These are phyloP conservation scores for Manis pentadactyla DNA, from an alignment of 2,797 vertebrate species.

Conservation along the genomic window DNA sequence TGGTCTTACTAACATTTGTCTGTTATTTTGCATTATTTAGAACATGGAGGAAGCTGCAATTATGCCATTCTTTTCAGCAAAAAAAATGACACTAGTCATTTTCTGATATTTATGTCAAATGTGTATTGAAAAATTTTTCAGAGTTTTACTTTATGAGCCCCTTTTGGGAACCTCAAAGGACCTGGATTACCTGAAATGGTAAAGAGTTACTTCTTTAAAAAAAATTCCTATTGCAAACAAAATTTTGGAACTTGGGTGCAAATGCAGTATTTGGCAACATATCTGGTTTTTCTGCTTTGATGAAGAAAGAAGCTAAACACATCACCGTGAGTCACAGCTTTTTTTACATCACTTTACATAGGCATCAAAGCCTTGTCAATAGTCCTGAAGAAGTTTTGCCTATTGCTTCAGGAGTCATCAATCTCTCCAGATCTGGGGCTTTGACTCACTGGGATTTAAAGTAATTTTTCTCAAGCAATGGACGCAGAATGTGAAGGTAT, in stretches of 20 bases:
- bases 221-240: slow-evolving; percentile 27
- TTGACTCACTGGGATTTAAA: not conserved
- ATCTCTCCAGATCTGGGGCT: slow-evolving; percentile 21
- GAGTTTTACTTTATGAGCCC: not conserved
- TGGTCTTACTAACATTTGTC: slow-evolving; percentile 25
- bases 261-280: not conserved
- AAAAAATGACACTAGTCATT: not conserved
- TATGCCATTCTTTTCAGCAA: not conserved
- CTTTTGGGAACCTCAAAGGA: not conserved
- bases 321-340: slow-evolving; percentile 67
- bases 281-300: slow-evolving; percentile 75
- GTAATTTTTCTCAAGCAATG: slow-evolving; percentile 42
- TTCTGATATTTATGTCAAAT: slow-evolving; percentile 32
- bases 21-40: slow-evolving; percentile 35
- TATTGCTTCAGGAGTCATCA: slow-evolving; percentile 11
- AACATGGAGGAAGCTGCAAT: slow-evolving; percentile 7
- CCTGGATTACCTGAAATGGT: slow-evolving; percentile 13
- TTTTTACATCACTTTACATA: slow-evolving; percentile 6
- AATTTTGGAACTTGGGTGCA: not conserved
- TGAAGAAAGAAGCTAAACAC: slow-evolving; percentile 54
- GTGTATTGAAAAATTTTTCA: not conserved
- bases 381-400: not conserved
- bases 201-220: slow-evolving; percentile 46
- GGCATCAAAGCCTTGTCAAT: slow-evolving; percentile 26
- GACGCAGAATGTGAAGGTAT: slow-evolving; percentile 23